These are phyloP conservation scores for Mesorhabditis belari DNA, from an alignment of 2,888 invertebrate genomes.

Conservation along the genomic window DNA sequence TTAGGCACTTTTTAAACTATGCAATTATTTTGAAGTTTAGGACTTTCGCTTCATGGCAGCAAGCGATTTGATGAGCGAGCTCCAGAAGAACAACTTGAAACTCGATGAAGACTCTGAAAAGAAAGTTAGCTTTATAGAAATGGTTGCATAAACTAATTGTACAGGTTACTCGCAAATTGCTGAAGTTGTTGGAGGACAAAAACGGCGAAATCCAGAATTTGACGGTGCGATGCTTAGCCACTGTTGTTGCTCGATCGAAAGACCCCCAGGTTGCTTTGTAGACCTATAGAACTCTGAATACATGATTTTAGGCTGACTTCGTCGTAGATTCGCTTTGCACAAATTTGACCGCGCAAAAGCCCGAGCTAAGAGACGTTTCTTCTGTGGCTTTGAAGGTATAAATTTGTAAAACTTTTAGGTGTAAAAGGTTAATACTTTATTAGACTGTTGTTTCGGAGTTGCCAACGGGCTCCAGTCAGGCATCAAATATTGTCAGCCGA, in stretches of 20 bases:
- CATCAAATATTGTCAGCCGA: not conserved
- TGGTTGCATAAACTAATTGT: not conserved
- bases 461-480: not conserved
- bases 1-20: too few relatives aligned
- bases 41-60: conserved; percentile 99
- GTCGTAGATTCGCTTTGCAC: conserved; percentile 92
- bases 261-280: conserved; percentile 58
- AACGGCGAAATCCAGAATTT: conserved; percentile 99
- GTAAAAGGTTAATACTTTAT: not conserved
- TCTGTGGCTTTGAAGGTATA: conserved; percentile 79
- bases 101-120: conserved; percentile 97
- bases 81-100: conserved; percentile 97
- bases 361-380: conserved; percentile 90
- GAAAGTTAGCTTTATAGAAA: too few relatives aligned
- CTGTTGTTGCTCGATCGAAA: conserved; percentile 92
- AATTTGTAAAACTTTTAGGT: too few relatives aligned
- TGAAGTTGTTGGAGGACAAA: conserved; percentile 73
- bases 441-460: not conserved
- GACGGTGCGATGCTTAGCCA: conserved; percentile 95
- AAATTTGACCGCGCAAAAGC: conserved; percentile 60
- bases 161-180: conserved; percentile 83
- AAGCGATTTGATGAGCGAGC: conserved; percentile 95
- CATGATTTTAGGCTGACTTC: conserved; percentile 72
- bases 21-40: too few relatives aligned
- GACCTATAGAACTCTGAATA: not conserved